Evolutionary conservation across 2,888 invertebrate genomes (phyloP), one percentile per base, ranked within the genome.

Genomic region (Aporophyla lueneburgensis): DNA sequence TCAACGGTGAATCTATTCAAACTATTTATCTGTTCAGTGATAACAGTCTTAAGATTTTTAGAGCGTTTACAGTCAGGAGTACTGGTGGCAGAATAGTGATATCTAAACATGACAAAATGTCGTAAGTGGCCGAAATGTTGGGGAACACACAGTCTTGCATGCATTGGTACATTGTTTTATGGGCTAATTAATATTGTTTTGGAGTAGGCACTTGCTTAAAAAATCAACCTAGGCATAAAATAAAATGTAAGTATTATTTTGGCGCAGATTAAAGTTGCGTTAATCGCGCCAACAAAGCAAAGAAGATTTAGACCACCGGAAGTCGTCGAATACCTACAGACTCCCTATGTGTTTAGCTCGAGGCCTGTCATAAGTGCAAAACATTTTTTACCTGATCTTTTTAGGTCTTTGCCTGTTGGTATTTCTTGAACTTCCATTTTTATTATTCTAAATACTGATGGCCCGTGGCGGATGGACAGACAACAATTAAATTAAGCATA

Each of bases 71-170:
- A 9, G 40, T 46, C 21, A 53, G 49, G 10, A 72, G 33, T 19
- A 63, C 5, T 53, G 82, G 86, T 58, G 76, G 85, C 27, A 70
- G 69, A 58, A 76, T 2, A 24, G 40, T 65, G 19, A 84, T 80
- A 72, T 71, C 80, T 81, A 71, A 67, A 83, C 19, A 65, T 21
- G 12, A 62, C 2, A 84, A 40, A 72, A 66, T 46, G 65, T 43
- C 0, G 16, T 65, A 9, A 53, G 40, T 40, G 21, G n/a, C 2
- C 14, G 40, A 71, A 71, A 53, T 49, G 16, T 46, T 43, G 51
- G 27, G 19, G 1, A 43, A 27, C 21, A 24, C 14, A n/a, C 5
- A 27, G 7, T 49, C 16, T 21, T 53, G 12, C n/a, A 10, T 21
- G 19, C 10, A 9, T 24, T 14, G 16, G 27, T 27, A 27, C 2